phyloP scores from a whole-genome alignment of 2,113 vertebrate genomes.

The Pseudorhombus dupliciocellatus region DNA sequence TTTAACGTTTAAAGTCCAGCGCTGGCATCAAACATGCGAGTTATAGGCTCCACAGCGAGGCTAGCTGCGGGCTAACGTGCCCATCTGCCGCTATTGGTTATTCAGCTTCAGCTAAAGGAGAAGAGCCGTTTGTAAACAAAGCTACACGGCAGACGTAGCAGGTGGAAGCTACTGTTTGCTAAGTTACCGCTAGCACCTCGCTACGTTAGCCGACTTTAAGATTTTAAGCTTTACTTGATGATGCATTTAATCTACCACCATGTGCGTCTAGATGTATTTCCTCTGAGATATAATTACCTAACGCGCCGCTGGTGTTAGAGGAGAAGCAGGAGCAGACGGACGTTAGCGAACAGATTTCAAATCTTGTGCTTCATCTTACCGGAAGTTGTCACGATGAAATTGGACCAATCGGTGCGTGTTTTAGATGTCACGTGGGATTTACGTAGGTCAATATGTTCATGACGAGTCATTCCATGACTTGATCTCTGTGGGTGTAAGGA shows the following conservation, averaged over 20 bases:
- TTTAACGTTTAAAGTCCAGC: conserved; percentile 35
- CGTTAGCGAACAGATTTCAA: conserved; percentile 31
- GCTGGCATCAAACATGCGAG: not conserved
- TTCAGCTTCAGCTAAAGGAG: not conserved
- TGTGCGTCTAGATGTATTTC: not conserved
- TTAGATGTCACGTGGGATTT: not conserved
- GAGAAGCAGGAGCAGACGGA: not conserved
- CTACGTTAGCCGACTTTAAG: not conserved
- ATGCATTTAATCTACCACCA: not conserved
- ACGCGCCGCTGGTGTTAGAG: not conserved
- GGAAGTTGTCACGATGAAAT: conserved; percentile 34
- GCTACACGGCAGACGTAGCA: not conserved
- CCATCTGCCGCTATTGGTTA: not conserved
- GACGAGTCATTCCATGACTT: too few species aligned
- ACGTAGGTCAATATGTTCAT: too few species aligned
- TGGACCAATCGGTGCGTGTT: conserved; percentile 36
- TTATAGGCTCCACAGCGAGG: not conserved
- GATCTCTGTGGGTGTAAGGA: too few species aligned
- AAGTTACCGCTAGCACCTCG: conserved; percentile 10
- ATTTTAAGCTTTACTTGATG: not conserved
- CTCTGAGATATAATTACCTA: conserved; percentile 1
- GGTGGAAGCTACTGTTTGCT: not conserved
- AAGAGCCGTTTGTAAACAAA: not conserved
- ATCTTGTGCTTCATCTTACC: not conserved
- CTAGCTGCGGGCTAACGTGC: not conserved